These are phyloP conservation scores for Parus major DNA, from an alignment of 2,113 vertebrate species.

Conservation along the genomic window DNA sequence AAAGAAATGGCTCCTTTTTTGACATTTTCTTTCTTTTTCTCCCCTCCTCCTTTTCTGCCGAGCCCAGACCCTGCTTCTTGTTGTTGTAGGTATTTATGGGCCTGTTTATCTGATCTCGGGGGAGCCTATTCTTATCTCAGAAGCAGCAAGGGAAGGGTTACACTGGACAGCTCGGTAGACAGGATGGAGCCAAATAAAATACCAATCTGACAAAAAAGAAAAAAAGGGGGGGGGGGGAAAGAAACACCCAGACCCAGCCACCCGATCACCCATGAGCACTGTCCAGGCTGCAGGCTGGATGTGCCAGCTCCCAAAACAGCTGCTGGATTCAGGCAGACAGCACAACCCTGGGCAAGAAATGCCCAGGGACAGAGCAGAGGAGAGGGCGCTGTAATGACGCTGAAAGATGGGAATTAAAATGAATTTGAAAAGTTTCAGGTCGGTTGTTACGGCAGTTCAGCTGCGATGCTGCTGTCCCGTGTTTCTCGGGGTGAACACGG, in stretches of 20 bases:
- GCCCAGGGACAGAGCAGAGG: background rate
- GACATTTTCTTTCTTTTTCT: accelerated
- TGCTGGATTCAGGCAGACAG: background rate
- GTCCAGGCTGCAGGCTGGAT: background rate
- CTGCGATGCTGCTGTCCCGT: accelerated
- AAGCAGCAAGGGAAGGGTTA: constrained; percentile 73
- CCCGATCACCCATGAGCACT: background rate
- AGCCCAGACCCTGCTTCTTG: constrained; percentile 47
- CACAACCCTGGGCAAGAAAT: background rate
- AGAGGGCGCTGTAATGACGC: accelerated
- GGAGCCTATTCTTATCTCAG: constrained; percentile 75
- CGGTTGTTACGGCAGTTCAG: accelerated
- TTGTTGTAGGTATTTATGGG: constrained; percentile 74
- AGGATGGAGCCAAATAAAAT: constrained; percentile 78
- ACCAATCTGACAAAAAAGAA: constrained; percentile 65
- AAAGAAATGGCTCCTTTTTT: background rate
- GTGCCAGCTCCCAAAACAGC: background rate
- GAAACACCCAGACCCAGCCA: background rate
- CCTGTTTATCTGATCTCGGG: constrained; percentile 77
- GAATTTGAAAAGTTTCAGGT: background rate
- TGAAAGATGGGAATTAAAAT: background rate
- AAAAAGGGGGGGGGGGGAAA: background rate
- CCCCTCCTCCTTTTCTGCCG: background rate
- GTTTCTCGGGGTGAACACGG: accelerated
- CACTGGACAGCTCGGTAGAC: constrained; percentile 69